Percentiles rank a stretch among this genome's conserved stretches.
Conservation (phyloP, 1,140 invertebrate genomes). For the Drosophila kanapiae region DNA sequence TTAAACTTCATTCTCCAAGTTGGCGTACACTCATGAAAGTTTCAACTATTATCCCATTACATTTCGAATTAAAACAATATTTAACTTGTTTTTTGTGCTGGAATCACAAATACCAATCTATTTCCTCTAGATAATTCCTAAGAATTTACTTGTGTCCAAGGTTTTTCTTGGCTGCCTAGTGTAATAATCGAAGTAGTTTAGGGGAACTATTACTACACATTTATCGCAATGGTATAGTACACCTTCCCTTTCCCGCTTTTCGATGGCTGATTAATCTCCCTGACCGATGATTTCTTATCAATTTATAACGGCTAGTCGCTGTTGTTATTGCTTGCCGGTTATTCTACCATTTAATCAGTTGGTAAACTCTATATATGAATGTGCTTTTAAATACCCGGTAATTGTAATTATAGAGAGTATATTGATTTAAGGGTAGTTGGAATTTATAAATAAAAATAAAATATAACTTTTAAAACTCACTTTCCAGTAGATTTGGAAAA, state of each 20-base stretch:
- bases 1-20: neutral
- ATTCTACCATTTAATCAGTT: slow-evolving; percentile 68
- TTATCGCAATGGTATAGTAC: slow-evolving; percentile 44
- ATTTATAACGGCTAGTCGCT: slow-evolving; percentile 50
- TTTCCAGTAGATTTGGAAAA: too few relatives aligned
- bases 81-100: neutral
- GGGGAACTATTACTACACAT: slow-evolving; percentile 55
- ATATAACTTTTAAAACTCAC: too few relatives aligned
- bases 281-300: slow-evolving; percentile 74
- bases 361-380: slow-evolving; percentile 43
- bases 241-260: slow-evolving; percentile 1
- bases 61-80: too few relatives aligned
- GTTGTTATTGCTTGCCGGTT: slow-evolving; percentile 45
- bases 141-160: slow-evolving; percentile 10
- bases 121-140: neutral
- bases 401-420: too few relatives aligned
- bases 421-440: neutral
- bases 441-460: neutral
- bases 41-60: neutral
- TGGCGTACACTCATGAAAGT: neutral
- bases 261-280: slow-evolving; percentile 52
- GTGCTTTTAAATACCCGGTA: neutral
- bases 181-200: slow-evolving; percentile 25
- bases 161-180: slow-evolving; percentile 14
- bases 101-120: neutral